Evolutionary conservation across 2,888 invertebrate species (phyloP), one percentile per base, ranked within the genome.

Genomic region (Anorthoa munda): DNA sequence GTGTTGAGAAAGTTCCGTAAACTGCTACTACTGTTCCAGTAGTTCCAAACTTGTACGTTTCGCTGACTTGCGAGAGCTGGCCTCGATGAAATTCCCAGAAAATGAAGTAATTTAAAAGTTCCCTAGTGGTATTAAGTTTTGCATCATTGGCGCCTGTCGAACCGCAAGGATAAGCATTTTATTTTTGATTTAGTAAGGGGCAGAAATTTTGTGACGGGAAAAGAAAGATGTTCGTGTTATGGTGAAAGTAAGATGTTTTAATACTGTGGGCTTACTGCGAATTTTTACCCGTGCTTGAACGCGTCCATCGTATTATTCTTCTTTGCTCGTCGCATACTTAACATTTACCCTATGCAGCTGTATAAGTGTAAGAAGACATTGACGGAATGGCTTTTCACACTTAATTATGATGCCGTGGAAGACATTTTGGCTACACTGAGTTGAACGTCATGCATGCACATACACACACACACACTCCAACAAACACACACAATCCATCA

Each of bases 1-100:
- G 94, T 94, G 93, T 91, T 91, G 86, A 87, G 85, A 90, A 92
- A 93, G 89, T 93, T 92, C 60, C 61, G 79, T 85, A 84, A 90
- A 88, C 87, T 89, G 81, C 86, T 83, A 88, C 86, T 85, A 84
- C 84, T 89, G 89, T 89, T 89, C 85, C 75, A 81, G 70, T 83
- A 90, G 86, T 89, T 89, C 60, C 80, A 86, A 89, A 89, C 90
- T 92, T 86, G 83, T 81, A 79, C 89, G 89, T 90, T 89, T 84
- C 81, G 88, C 89, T 89, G 89, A 90, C 90, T 92, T 89, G 86
- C 75, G 76, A 76, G 76, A 64, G 77, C 74, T 74, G 59, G 73
- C 86, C 85, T 83, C 82, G 77, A 83, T 85, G 79, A 88, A 89
- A 89, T 90, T 92, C 87, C 81, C 85, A 84, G 82, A 88, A 92